Conservation (phyloP, 2,888 invertebrate genomes). For the Thymelicus lineola region DNA sequence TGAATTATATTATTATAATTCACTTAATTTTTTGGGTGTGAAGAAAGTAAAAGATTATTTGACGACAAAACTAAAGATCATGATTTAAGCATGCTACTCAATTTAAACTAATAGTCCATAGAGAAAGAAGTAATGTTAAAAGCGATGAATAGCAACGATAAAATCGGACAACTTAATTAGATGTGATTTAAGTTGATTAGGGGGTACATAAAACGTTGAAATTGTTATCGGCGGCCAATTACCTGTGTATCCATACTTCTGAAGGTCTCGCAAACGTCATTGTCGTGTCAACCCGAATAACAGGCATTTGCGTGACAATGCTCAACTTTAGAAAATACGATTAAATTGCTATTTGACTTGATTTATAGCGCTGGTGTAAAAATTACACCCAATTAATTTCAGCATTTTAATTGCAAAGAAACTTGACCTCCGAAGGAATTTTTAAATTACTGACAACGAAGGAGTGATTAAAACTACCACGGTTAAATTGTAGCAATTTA, state of each 20-base stretch:
- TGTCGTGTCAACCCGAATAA: constrained; percentile 62
- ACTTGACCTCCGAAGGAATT: constrained; percentile 17
- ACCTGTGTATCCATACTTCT: constrained; percentile 38
- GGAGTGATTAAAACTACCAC: constrained; percentile 27
- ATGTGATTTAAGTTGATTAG: not conserved
- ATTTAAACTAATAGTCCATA: no score
- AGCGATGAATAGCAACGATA: no score
- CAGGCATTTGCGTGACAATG: constrained; percentile 63
- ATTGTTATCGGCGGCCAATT: constrained; percentile 36
- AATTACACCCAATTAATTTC: constrained; percentile 28
- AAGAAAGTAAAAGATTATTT: no score
- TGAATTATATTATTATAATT: no score
- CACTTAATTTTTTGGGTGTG: no score
- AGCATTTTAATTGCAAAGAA: constrained; percentile 29
- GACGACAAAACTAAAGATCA: no score
- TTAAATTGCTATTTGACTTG: constrained; percentile 46
- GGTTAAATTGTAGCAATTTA: constrained; percentile 28
- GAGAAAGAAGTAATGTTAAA: no score
- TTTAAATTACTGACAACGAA: constrained; percentile 13
- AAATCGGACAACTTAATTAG: not conserved
- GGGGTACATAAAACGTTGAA: constrained; percentile 22
- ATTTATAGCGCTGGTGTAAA: constrained; percentile 38
- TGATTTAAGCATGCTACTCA: no score
- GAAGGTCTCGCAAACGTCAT: constrained; percentile 41
- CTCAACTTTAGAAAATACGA: constrained; percentile 53